Conservation (phyloP, 1,140 invertebrate genomes). For the Diachasmimorpha longicaudata region DNA sequence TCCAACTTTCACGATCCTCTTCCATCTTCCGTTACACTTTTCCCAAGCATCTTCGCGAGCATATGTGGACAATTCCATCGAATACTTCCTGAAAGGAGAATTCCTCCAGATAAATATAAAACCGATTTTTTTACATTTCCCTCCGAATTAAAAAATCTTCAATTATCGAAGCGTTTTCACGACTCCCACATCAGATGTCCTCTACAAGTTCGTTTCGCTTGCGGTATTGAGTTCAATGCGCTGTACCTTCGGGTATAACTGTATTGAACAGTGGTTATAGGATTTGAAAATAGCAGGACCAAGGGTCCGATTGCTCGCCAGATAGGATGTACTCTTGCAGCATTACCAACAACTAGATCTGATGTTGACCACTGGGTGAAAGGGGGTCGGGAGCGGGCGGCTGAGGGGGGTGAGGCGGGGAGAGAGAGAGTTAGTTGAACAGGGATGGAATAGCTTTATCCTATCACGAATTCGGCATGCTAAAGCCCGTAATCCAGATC, state of each 20-base stretch:
- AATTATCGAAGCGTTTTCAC: background rate
- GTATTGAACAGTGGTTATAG: background rate
- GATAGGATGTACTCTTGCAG: background rate
- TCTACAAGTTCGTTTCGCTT: background rate
- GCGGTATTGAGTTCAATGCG: background rate
- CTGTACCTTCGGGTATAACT: background rate
- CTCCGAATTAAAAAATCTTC: background rate
- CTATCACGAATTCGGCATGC: conserved; percentile 2
- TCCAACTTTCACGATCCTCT: background rate
- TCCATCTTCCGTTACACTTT: background rate
- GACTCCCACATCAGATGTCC: background rate
- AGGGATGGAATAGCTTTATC: background rate
- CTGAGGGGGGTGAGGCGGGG: too few relatives aligned
- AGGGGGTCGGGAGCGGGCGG: too few relatives aligned
- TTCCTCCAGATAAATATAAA: background rate
- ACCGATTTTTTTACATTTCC: too few relatives aligned
- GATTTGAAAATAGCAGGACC: background rate
- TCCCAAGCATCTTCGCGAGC: background rate
- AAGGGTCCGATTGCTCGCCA: background rate
- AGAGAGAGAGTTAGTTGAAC: background rate
- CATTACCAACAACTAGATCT: background rate
- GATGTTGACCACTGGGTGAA: background rate
- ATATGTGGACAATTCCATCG: background rate
- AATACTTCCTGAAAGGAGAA: background rate
- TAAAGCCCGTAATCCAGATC: conserved; percentile 1